These are phyloP conservation scores for Chitala chitala DNA, from an alignment of 2,113 vertebrate species.

Conservation along the genomic window DNA sequence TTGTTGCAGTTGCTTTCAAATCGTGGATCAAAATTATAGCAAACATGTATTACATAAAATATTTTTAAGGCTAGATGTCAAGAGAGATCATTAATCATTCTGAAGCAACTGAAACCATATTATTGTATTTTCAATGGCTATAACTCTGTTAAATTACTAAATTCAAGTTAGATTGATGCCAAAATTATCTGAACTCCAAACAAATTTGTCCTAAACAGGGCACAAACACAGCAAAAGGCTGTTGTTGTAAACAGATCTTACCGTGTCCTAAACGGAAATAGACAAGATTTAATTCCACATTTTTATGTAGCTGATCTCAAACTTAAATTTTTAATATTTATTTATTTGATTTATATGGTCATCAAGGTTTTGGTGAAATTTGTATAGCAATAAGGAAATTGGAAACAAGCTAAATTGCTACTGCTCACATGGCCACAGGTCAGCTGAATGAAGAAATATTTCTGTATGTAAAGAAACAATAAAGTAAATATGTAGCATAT, in stretches of 20 bases:
- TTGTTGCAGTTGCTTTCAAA: neutral
- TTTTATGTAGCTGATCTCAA: neutral
- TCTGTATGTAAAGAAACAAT: neutral
- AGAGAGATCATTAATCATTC: neutral
- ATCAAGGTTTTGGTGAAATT: neutral
- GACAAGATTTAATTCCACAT: neutral
- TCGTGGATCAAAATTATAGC: neutral
- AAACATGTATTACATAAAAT: neutral
- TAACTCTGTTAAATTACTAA: neutral
- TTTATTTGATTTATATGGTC: neutral
- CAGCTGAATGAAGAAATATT: neutral
- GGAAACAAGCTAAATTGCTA: neutral
- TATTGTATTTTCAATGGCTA: neutral
- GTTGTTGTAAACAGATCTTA: neutral
- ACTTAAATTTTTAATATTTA: neutral
- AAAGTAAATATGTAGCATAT: neutral
- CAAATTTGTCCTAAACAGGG: no score
- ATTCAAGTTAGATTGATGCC: slow-evolving; percentile 6
- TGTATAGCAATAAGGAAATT: neutral
- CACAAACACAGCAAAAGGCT: neutral
- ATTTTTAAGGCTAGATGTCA: neutral
- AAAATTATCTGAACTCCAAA: neutral
- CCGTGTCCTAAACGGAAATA: neutral
- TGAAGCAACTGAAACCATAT: neutral
- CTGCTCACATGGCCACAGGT: neutral